Percentiles rank a stretch among this genome's conserved stretches.
These are phyloP conservation scores for Columba guinea DNA, from an alignment of 2,797 vertebrate genomes.

Conservation along the genomic window DNA sequence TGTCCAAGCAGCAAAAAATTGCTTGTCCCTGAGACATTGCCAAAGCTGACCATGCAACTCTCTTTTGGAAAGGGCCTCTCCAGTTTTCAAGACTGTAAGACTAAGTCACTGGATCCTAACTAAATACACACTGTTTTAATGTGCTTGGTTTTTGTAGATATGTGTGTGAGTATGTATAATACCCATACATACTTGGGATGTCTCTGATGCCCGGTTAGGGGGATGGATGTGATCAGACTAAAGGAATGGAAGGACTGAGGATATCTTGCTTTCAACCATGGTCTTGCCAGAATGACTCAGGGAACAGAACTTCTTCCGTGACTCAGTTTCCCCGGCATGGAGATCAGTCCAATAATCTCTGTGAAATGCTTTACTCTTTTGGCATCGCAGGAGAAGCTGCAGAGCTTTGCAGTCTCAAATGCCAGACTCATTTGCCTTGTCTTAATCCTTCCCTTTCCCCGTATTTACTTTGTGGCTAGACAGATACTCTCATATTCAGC, in stretches of 20 bases:
- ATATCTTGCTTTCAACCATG: neutral
- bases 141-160: neutral
- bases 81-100: neutral
- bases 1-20: neutral
- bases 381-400: neutral
- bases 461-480: constrained; percentile 56
- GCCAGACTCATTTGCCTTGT: neutral
- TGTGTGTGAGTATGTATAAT: neutral
- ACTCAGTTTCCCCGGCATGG: neutral
- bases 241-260: neutral
- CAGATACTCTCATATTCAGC: constrained; percentile 20
- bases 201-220: neutral
- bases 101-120: neutral
- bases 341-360: neutral
- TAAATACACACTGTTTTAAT: neutral
- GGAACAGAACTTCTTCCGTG: neutral
- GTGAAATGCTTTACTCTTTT: neutral
- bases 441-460: constrained; percentile 8
- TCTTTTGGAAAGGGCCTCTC: neutral
- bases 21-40: neutral
- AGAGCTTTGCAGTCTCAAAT: constrained; percentile 7
- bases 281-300: neutral
- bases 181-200: neutral
- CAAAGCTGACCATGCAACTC: neutral
- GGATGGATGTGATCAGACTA: neutral